These are phyloP conservation scores for Dioctria linearis DNA, from an alignment of 2,888 invertebrate species.

Conservation along the genomic window DNA sequence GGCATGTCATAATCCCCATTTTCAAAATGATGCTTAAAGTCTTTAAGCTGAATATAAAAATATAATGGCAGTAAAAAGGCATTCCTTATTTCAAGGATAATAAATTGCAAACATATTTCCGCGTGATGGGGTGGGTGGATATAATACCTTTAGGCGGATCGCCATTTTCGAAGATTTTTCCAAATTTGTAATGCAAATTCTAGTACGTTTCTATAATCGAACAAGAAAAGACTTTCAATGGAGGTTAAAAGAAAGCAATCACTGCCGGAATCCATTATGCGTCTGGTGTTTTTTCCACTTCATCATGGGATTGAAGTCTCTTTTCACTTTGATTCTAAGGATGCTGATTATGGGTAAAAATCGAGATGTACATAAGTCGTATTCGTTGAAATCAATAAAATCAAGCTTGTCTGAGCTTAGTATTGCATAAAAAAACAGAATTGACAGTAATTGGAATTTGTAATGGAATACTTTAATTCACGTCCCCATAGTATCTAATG, in stretches of 20 bases:
- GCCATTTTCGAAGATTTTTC: not conserved
- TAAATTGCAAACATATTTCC: too few species aligned
- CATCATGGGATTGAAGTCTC: not conserved
- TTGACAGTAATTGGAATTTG: constrained; percentile 1
- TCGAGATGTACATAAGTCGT: not conserved
- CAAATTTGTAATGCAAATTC: constrained; percentile 16
- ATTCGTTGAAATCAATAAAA: too few species aligned
- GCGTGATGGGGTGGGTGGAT: too few species aligned
- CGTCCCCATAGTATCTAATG: too few species aligned
- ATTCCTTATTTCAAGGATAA: too few species aligned
- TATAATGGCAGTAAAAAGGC: too few species aligned
- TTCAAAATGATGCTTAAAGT: too few species aligned
- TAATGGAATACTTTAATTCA: not conserved
- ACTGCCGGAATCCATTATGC: not conserved
- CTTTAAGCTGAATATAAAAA: too few species aligned
- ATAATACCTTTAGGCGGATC: not conserved
- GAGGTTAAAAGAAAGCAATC: not conserved
- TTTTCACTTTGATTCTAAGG: not conserved
- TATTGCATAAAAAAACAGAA: not conserved
- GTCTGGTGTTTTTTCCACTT: not conserved
- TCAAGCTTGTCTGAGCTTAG: too few species aligned
- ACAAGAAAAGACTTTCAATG: constrained; percentile 10
- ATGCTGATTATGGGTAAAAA: not conserved
- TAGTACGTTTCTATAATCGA: not conserved
- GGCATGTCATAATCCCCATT: too few species aligned